Evolutionary conservation across 2,797 vertebrate species (phyloP).

Genomic region (Chloroceryle amazona): DNA sequence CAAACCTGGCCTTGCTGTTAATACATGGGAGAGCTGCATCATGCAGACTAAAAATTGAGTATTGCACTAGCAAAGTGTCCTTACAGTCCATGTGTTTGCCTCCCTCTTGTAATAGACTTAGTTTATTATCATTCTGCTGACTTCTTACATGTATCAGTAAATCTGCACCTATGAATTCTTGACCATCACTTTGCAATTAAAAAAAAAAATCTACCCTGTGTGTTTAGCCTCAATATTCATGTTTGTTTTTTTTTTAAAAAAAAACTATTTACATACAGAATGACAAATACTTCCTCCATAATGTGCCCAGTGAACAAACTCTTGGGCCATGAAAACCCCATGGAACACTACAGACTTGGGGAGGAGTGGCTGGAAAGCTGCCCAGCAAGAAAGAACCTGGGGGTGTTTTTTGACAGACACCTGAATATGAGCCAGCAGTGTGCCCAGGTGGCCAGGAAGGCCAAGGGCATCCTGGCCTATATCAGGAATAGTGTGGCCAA

Average conservation of each 20-base stretch:
- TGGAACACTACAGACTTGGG: too few species aligned
- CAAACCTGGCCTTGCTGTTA: not conserved
- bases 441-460: too few species aligned
- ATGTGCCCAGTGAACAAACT: not conserved
- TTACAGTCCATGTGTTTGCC: not conserved
- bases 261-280: not conserved
- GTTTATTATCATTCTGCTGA: not conserved
- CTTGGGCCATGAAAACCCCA: too few species aligned
- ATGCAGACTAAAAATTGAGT: not conserved
- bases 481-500: too few species aligned
- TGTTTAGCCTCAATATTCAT: not conserved
- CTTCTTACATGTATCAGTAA: not conserved
- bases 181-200: not conserved
- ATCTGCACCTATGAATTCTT: not conserved
- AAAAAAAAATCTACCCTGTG: not conserved
- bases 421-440: too few species aligned
- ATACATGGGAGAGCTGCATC: not conserved
- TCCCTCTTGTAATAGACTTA: not conserved
- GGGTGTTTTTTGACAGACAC: too few species aligned
- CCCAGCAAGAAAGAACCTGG: too few species aligned
- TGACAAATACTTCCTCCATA: not conserved
- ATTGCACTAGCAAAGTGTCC: not conserved
- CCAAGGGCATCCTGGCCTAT: too few species aligned
- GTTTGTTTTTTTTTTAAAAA: not conserved
- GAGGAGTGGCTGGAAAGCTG: too few species aligned